phyloP scores from a whole-genome alignment of 2,113 vertebrate species.

The Etheostoma cragini region DNA sequence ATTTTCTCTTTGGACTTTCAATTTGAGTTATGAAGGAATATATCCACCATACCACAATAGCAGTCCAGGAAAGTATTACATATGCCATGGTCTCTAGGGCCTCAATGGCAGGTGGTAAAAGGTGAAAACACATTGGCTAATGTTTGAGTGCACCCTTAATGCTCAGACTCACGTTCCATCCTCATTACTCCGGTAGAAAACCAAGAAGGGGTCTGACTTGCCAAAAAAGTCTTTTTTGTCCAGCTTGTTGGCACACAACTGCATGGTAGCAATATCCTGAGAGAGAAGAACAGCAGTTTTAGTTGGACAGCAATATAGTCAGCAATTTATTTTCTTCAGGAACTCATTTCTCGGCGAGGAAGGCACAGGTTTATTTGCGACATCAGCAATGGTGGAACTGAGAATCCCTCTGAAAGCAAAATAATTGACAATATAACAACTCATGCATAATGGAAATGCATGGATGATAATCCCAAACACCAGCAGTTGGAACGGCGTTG shows the following conservation, averaged over 20 bases:
- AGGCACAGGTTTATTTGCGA: not conserved
- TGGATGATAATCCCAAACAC: slow-evolving; percentile 6
- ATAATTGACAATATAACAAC: slow-evolving; percentile 12
- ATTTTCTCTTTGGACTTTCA: too few species aligned
- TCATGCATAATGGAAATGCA: slow-evolving; percentile 7
- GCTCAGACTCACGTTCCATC: slow-evolving; percentile 94
- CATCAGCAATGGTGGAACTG: not conserved
- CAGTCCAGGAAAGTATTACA: not conserved
- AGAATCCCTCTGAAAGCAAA: slow-evolving; percentile 17
- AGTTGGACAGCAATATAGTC: slow-evolving; percentile 7
- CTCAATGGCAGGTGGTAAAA: not conserved
- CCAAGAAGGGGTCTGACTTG: slow-evolving; percentile 97
- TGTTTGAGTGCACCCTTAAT: not conserved
- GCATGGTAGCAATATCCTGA: slow-evolving; percentile 97
- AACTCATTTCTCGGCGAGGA: not conserved
- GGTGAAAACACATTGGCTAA: not conserved
- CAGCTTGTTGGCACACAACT: slow-evolving; percentile 97
- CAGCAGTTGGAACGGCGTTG: slow-evolving; percentile 2
- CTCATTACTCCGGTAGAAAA: slow-evolving; percentile 98
- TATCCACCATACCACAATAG: too few species aligned
- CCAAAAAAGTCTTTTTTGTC: slow-evolving; percentile 99
- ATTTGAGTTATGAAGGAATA: too few species aligned
- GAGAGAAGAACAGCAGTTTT: slow-evolving; percentile 22
- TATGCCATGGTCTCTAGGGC: not conserved
- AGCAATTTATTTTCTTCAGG: slow-evolving; percentile 20